A percentile compares a stretch with the other conserved stretches of the same genome.
These are phyloP conservation scores for Torymus texanus DNA, from an alignment of 2,888 invertebrate species.

Conservation along the genomic window DNA sequence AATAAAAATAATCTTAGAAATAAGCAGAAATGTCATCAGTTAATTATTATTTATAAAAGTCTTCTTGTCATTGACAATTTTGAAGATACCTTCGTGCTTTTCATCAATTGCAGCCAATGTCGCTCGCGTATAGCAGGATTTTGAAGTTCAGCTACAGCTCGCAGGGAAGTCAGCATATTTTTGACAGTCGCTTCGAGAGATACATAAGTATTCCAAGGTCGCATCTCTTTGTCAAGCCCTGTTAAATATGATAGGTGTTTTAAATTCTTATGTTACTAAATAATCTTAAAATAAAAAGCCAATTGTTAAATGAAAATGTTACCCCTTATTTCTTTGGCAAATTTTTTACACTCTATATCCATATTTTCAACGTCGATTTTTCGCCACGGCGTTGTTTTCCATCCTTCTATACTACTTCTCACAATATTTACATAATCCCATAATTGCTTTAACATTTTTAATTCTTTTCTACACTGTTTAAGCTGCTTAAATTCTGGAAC, in stretches of 20 bases:
- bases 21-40: constrained; percentile 6
- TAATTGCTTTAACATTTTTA: constrained; percentile 92
- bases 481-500: constrained; percentile 95
- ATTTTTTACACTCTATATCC: constrained; percentile 99
- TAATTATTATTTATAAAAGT: constrained; percentile 41
- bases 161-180: constrained; percentile 95
- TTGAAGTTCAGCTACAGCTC: constrained; percentile 96
- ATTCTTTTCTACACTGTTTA: constrained; percentile 93
- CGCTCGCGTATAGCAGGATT: constrained; percentile 96
- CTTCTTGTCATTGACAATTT: constrained; percentile 52
- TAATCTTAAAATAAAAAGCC: background rate
- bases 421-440: constrained; percentile 97
- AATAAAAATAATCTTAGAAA: background rate
- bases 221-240: constrained; percentile 95
- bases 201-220: constrained; percentile 93
- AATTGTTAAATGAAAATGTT: constrained; percentile 32
- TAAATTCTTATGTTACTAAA: background rate
- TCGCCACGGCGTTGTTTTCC: constrained; percentile 98
- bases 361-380: constrained; percentile 98
- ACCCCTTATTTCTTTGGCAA: constrained; percentile 92
- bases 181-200: constrained; percentile 94
- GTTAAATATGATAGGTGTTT: constrained; percentile 52
- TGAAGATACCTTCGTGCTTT: constrained; percentile 89
- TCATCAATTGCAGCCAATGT: constrained; percentile 98
- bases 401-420: constrained; percentile 93